Conservation (phyloP, 1,140 invertebrate genomes). For the Caenorhabditis latens region DNA sequence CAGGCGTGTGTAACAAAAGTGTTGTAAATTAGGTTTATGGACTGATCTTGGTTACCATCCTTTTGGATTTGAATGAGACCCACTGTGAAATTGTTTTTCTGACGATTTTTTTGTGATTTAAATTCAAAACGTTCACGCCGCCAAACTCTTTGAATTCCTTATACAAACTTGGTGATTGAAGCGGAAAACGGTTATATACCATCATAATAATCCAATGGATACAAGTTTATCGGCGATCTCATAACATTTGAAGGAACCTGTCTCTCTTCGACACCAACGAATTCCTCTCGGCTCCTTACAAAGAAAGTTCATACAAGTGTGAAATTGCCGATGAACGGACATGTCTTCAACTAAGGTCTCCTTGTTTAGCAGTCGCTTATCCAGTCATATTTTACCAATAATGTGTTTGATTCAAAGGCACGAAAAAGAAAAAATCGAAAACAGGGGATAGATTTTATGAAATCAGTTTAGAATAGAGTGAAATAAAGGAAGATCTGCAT, state of each 20-base stretch:
- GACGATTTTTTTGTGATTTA: too few relatives aligned
- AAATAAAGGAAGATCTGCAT: neutral
- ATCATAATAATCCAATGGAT: conserved; percentile 33
- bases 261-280: neutral
- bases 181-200: conserved; percentile 52
- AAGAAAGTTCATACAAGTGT: conserved; percentile 51
- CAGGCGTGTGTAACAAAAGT: neutral
- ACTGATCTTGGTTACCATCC: neutral
- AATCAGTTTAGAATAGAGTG: too few relatives aligned
- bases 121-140: conserved; percentile 7
- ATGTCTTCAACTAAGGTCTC: neutral
- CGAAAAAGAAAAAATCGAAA: neutral
- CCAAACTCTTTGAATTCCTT: conserved; percentile 45
- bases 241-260: neutral
- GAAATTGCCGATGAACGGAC: conserved; percentile 50
- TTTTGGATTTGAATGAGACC: neutral
- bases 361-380: neutral
- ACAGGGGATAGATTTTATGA: neutral
- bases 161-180: conserved; percentile 53
- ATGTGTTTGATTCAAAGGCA: neutral
- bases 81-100: too few relatives aligned
- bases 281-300: conserved; percentile 8
- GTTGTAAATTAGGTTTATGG: conserved; percentile 35
- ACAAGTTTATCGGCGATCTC: conserved; percentile 47
- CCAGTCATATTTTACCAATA: conserved; percentile 1